These are phyloP conservation scores for Cerastis leucographa DNA, from an alignment of 2,888 invertebrate species.

Conservation along the genomic window DNA sequence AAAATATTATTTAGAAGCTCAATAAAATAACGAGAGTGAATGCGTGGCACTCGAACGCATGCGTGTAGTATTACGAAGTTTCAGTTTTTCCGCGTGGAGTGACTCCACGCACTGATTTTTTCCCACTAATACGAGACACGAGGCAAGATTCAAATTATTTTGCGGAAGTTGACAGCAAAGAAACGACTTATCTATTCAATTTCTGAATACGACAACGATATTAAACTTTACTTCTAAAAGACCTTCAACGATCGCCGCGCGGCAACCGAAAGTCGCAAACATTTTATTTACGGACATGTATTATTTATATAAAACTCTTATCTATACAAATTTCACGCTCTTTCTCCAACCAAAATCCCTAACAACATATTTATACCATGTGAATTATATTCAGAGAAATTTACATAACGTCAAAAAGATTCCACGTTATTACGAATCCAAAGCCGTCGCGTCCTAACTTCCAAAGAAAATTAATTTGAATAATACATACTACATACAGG, in stretches of 20 bases:
- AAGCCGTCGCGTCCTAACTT: conserved; percentile 57
- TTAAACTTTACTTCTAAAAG: conserved; percentile 13
- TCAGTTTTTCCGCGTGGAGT: no score
- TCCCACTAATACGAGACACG: background rate
- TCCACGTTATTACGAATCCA: conserved; percentile 62
- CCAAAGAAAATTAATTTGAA: conserved; percentile 68
- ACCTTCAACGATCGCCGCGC: conserved; percentile 23
- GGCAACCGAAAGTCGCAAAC: conserved; percentile 26
- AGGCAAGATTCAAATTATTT: background rate
- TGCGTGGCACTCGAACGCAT: no score
- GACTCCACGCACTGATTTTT: no score
- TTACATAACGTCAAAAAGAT: conserved; percentile 69
- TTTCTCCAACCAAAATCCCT: conserved; percentile 45
- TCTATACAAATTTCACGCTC: conserved; percentile 51
- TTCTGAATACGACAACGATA: conserved; percentile 1
- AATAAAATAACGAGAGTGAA: no score
- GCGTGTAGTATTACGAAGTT: no score
- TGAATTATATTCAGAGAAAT: conserved; percentile 63
- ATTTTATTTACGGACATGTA: conserved; percentile 25
- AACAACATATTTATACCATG: conserved; percentile 63
- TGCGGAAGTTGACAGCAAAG: background rate
- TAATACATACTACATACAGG: conserved; percentile 59
- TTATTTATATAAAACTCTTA: conserved; percentile 46
- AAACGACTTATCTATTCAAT: conserved; percentile 13
- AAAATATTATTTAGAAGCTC: no score